These are phyloP conservation scores for Ditylenchus weischeri DNA, from an alignment of 2,888 invertebrate species.

Conservation along the genomic window DNA sequence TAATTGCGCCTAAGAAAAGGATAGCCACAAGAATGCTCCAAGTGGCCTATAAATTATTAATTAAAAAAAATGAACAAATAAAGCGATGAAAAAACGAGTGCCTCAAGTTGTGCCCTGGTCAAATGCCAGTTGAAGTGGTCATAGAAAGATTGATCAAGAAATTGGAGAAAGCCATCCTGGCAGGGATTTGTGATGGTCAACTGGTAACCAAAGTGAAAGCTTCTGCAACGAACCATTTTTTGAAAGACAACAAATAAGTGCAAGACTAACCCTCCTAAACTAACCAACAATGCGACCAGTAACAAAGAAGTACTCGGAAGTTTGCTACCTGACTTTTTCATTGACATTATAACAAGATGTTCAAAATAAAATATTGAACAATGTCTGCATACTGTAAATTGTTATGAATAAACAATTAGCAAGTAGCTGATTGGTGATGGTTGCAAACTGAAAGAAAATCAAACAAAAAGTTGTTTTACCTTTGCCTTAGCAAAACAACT, in stretches of 20 bases:
- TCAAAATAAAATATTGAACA: too few species aligned
- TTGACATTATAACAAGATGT: too few species aligned
- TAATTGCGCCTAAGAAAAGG: conserved; percentile 46
- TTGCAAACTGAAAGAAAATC: too few species aligned
- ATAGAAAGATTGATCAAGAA: conserved; percentile 40
- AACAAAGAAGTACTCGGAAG: conserved; percentile 20
- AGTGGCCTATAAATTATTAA: conserved; percentile 37
- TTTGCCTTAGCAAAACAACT: too few species aligned
- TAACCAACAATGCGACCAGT: conserved; percentile 24
- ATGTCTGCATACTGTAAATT: too few species aligned
- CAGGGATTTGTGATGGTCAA: conserved; percentile 48
- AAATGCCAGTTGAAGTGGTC: conserved; percentile 24
- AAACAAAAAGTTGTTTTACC: too few species aligned
- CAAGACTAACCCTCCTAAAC: conserved; percentile 37
- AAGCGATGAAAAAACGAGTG: not conserved
- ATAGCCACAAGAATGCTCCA: conserved; percentile 50
- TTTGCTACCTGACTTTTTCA: not conserved
- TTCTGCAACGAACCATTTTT: too few species aligned
- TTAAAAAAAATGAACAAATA: not conserved
- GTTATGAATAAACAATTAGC: too few species aligned
- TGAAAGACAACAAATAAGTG: too few species aligned
- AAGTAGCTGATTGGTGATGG: too few species aligned
- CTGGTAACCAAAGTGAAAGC: conserved; percentile 49
- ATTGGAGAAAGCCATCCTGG: conserved; percentile 42
- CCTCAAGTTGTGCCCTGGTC: too few species aligned